Evolutionary conservation across 2,888 invertebrate species (phyloP), one percentile per base, ranked within the genome.

Genomic region (Timema cristinae): DNA sequence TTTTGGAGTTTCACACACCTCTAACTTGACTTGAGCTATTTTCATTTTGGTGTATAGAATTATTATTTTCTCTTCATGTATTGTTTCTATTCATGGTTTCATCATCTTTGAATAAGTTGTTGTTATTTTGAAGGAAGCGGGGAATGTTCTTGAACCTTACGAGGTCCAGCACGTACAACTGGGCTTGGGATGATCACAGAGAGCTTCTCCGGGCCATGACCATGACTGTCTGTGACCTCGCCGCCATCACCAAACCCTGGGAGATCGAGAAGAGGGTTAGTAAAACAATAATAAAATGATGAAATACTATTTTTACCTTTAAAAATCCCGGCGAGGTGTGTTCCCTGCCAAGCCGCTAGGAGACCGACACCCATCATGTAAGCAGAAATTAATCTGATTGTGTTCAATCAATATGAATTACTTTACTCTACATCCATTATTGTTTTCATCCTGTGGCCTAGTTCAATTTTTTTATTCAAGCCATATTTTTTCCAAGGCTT

Each of bases 171-270:
- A 78, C 85, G 6, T 86, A 87, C 75, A 86, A 88, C 79, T 94
- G 94, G 88, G 87, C 86, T 73, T 86, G 87, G 76, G 91, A 91
- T 74, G 91, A 91, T 76, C 90, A 94, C 76, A 88, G 94, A 70
- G 93, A 93, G 70, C 84, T 96, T 72, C 84, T 94, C 69, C 88
- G 95, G 50, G 95, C 93, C 11, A 96, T 96, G 95, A 86, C 94
- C 81, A 96, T 97, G 96, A 97, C 96, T 49, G 94, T 94, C 56
- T 96, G 95, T 83, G 96, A 97, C 86, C 86, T 97, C 77, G 95
- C 95, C 71, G 96, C 96, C 76, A 96, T 96, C 79, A 95, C 95
- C 69, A 97, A 96, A 81, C 96, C 96, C 0, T 96, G 96, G 96
- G 91, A 92, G 7, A 91, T 95, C 70, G 95, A 96, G 82, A 90